A percentile compares a stretch with the other conserved stretches of the same genome.
These are phyloP conservation scores for Oreochromis aureus DNA, from an alignment of 2,113 vertebrate genomes.

Conservation along the genomic window DNA sequence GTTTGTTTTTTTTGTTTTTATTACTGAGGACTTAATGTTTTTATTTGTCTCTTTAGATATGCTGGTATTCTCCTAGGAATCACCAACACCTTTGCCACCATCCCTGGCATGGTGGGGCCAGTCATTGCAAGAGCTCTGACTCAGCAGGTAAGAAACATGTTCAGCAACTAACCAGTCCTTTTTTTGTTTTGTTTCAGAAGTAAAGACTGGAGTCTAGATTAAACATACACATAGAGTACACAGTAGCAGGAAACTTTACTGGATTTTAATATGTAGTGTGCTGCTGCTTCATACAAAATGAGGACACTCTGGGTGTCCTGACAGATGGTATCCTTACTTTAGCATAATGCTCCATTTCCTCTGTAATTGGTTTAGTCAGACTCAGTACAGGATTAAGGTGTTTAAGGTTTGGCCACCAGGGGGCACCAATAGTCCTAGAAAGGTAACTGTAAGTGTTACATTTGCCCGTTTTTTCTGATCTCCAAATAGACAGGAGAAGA, in stretches of 20 bases:
- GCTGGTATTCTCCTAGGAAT: constrained; percentile 95
- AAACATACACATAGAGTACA: neutral
- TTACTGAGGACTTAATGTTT: neutral
- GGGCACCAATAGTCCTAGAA: neutral
- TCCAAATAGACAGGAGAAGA: neutral
- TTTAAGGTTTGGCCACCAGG: neutral
- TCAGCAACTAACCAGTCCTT: neutral
- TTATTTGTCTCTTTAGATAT: constrained; percentile 70
- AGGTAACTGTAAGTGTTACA: neutral
- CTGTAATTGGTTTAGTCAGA: constrained; percentile 6
- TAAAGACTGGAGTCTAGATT: neutral
- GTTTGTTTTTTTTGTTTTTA: too few relatives aligned
- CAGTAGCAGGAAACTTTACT: neutral
- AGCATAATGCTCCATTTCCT: neutral
- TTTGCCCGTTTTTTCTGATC: neutral
- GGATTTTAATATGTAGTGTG: neutral
- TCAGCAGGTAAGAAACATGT: constrained; percentile 74
- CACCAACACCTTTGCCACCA: constrained; percentile 94
- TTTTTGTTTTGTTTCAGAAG: neutral
- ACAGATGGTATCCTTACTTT: neutral
- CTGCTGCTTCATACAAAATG: neutral
- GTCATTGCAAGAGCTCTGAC: constrained; percentile 88
- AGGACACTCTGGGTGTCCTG: neutral
- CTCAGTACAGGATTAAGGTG: neutral
- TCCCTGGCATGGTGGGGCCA: constrained; percentile 95